These are phyloP conservation scores for Octonoba sinensis DNA, from an alignment of 2,888 invertebrate genomes.

Conservation along the genomic window DNA sequence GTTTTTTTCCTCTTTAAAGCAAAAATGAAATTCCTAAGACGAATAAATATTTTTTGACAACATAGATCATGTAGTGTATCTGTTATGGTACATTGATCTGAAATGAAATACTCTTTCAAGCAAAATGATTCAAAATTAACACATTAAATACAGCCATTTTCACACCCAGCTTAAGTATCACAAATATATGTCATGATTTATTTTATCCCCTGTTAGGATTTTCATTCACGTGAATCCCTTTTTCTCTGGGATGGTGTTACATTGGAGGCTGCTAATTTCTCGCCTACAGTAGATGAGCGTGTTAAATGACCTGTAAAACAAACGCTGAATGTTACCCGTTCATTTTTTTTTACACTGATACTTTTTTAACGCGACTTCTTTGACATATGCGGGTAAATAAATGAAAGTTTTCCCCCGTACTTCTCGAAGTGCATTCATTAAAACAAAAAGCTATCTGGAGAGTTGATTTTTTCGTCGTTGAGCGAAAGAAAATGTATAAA, in stretches of 20 bases:
- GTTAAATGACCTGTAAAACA: slow-evolving; percentile 23
- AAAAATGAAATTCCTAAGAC: too few relatives aligned
- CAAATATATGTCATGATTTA: too few relatives aligned
- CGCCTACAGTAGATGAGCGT: slow-evolving; percentile 4
- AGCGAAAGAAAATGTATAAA: slow-evolving; percentile 4
- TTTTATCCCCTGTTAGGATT: not conserved
- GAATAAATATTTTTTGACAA: too few relatives aligned
- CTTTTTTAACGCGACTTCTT: slow-evolving; percentile 8
- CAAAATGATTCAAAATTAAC: too few relatives aligned
- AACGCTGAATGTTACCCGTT: too few relatives aligned
- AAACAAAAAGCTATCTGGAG: slow-evolving; percentile 28
- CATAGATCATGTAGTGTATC: too few relatives aligned
- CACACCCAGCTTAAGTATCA: too few relatives aligned
- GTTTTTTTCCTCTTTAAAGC: too few relatives aligned
- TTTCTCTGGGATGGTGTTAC: not conserved
- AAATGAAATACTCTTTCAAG: too few relatives aligned
- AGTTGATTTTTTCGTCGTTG: not conserved
- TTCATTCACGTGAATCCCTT: slow-evolving; percentile 35
- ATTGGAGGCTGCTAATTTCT: not conserved
- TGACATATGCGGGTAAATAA: slow-evolving; percentile 19
- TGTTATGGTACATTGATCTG: too few relatives aligned
- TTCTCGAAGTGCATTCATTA: slow-evolving; percentile 40
- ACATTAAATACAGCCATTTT: too few relatives aligned
- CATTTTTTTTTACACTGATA: not conserved
- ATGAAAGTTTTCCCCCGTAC: slow-evolving; percentile 25